Conservation (phyloP, 2,888 invertebrate species). For the Nomada lathburiana region DNA sequence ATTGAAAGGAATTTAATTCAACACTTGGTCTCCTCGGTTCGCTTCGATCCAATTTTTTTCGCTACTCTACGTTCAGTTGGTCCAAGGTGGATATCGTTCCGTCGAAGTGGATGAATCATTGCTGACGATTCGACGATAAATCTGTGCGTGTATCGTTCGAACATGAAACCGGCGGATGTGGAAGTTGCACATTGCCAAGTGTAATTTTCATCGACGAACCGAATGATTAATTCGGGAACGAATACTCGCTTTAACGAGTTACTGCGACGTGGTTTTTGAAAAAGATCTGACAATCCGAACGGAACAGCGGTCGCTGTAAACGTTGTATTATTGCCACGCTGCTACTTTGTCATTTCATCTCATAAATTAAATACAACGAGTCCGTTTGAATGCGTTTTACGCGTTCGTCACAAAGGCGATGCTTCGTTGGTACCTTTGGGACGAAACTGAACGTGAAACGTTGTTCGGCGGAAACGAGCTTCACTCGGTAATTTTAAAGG, state of each 20-base stretch:
- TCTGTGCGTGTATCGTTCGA: background rate
- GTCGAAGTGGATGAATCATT: background rate
- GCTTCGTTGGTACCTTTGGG: background rate
- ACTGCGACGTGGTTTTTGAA: no score
- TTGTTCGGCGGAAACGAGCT: slow-evolving; percentile 20
- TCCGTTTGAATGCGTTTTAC: slow-evolving; percentile 6
- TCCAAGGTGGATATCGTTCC: slow-evolving; percentile 25
- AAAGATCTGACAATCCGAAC: background rate
- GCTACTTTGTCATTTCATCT: background rate
- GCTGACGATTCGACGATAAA: background rate
- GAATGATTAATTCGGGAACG: no score
- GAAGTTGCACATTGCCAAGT: no score
- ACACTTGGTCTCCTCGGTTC: slow-evolving; percentile 19
- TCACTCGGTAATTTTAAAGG: background rate
- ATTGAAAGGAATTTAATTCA: slow-evolving; percentile 56
- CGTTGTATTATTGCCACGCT: background rate
- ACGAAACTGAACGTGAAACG: slow-evolving; percentile 10
- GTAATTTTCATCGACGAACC: no score
- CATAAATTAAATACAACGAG: background rate
- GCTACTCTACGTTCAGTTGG: slow-evolving; percentile 21
- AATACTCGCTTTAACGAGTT: no score
- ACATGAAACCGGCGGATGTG: background rate
- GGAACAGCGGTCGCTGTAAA: no score
- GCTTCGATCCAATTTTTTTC: slow-evolving; percentile 9
- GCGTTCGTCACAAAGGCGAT: background rate